phyloP scores from a whole-genome alignment of 2,113 vertebrate genomes.

The Bostrychus sinensis region DNA sequence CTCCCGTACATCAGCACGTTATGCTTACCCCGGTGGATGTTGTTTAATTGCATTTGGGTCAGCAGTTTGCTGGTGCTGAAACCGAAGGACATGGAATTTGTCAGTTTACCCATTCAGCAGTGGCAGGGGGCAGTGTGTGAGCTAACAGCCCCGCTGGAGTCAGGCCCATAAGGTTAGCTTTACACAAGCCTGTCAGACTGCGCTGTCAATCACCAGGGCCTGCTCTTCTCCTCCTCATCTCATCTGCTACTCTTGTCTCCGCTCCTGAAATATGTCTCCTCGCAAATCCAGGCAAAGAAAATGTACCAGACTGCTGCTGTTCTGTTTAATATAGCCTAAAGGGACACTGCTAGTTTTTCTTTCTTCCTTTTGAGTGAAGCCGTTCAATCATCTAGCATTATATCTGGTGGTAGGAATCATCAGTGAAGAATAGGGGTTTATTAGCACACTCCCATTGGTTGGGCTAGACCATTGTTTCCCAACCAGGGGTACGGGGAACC shows the following conservation, averaged over 20 bases:
- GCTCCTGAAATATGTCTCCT: slow-evolving; percentile 22
- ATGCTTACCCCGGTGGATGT: slow-evolving; percentile 64
- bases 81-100: slow-evolving; percentile 80
- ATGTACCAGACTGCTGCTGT: slow-evolving; percentile 33
- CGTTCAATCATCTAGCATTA: background rate
- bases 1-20: slow-evolving; percentile 42
- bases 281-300: slow-evolving; percentile 13
- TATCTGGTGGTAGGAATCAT: background rate
- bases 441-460: background rate
- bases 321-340: slow-evolving; percentile 42
- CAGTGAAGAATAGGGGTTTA: background rate
- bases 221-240: slow-evolving; percentile 23
- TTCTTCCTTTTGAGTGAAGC: background rate
- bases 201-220: slow-evolving; percentile 58
- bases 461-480: too few relatives aligned
- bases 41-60: slow-evolving; percentile 80
- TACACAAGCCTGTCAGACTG: slow-evolving; percentile 72
- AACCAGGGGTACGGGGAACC: too few relatives aligned
- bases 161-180: slow-evolving; percentile 70
- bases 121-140: slow-evolving; percentile 62
- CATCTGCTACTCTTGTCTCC: slow-evolving; percentile 21
- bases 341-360: background rate
- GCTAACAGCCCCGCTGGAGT: slow-evolving; percentile 72
- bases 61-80: slow-evolving; percentile 76
- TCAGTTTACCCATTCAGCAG: slow-evolving; percentile 81